Evolutionary conservation across 1,140 invertebrate genomes (phyloP), one percentile per base, ranked within the genome.

Genomic region (Ericerus pela): DNA sequence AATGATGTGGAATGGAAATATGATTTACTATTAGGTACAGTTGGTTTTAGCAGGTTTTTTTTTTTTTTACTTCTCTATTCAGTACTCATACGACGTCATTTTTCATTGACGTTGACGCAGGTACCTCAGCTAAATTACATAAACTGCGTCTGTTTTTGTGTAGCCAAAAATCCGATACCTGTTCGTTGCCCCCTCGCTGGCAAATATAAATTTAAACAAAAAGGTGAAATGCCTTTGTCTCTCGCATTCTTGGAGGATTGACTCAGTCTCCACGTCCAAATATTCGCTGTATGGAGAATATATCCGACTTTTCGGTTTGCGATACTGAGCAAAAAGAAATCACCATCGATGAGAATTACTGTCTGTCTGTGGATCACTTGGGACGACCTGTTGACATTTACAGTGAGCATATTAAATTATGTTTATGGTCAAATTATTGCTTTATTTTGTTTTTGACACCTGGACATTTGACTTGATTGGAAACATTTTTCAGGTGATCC

Each of bases 141-240:
- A 11, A 12, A 2, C 3, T n/a, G 2, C 26, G 4, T 5, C 22
- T 4, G 14, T 20, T 12, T 61, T 70, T 68, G 68, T 71, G 29
- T 63, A 85, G 89, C 89, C 26, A 85, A 87, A 68, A 84, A 93
- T 71, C 94, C 94, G 0, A 82, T 90, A 0, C 85, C 91, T 3
- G 84, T 97, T 6, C 79, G 88, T 51, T 97, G 94, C 70, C 94
- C 95, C 0, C 82, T 98, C 1, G 94, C 90, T 38, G 94, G 95
- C 6, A 95, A 96, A 71, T 97, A 91, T 64, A 88, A 83, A 67
- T 97, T 97, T 66, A 80, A 80, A 0, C 93, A 97, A 72, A 78
- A 73, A 62, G 89, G 88, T 27, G 88, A 93, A 60, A 81, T 89
- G 37, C 77, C 76, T 96, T 96, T 67, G 83, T 84, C 70, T 96